A percentile compares a stretch with the other conserved stretches of the same genome.
These are phyloP conservation scores for Rallus limicola DNA, from an alignment of 2,113 vertebrate species.

Conservation along the genomic window DNA sequence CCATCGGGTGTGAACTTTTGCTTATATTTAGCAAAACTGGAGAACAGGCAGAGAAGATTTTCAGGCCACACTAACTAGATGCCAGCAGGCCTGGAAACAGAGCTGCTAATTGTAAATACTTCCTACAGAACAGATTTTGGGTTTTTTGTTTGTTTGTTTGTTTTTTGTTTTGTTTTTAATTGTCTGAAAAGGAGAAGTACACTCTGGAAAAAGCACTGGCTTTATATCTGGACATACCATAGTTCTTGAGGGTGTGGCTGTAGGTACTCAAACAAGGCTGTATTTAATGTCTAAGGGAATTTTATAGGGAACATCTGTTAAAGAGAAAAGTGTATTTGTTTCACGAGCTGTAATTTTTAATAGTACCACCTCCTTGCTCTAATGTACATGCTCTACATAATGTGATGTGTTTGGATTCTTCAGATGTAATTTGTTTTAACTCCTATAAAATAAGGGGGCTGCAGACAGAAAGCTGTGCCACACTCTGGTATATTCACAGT, in stretches of 20 bases:
- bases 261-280: conserved; percentile 29
- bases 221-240: background rate
- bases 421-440: background rate
- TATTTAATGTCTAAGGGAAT: background rate
- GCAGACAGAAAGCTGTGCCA: conserved; percentile 13
- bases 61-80: background rate
- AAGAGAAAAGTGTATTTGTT: conserved; percentile 1
- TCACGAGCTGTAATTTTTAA: background rate
- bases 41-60: background rate
- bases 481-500: background rate
- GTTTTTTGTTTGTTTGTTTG: too few relatives aligned
- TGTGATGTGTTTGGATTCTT: background rate
- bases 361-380: background rate
- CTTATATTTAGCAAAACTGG: background rate
- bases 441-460: conserved; percentile 18
- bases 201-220: background rate
- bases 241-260: background rate
- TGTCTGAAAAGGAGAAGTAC: conserved; percentile 18
- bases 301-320: conserved; percentile 12
- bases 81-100: background rate
- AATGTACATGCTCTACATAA: background rate
- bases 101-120: background rate
- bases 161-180: too few relatives aligned
- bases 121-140: background rate
- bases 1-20: background rate